These are phyloP conservation scores for Salmo trutta DNA, from an alignment of 2,797 vertebrate species.

Conservation along the genomic window DNA sequence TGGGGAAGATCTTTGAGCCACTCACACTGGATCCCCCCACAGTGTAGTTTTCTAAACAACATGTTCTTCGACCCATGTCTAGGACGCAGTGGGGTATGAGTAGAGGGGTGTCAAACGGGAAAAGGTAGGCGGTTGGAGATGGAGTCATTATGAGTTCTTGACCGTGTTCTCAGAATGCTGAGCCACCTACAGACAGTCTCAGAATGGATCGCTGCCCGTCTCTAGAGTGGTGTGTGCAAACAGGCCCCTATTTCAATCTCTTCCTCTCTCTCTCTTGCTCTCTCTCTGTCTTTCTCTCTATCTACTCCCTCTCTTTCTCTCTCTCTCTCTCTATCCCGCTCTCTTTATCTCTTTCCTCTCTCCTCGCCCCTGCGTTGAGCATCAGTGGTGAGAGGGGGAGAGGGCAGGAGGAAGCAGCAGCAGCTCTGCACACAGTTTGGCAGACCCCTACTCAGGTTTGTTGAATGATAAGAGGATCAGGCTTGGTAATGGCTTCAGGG, in stretches of 20 bases:
- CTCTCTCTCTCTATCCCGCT: slow-evolving; percentile 17
- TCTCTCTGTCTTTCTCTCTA: background rate
- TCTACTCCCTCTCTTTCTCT: slow-evolving; percentile 14
- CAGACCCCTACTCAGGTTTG: slow-evolving; percentile 57
- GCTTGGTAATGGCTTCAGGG: slow-evolving; percentile 75
- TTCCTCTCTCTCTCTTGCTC: background rate
- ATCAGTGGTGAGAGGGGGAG: slow-evolving; percentile 44
- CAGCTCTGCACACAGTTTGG: slow-evolving; percentile 62
- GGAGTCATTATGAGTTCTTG: slow-evolving; percentile 60
- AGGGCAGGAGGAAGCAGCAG: slow-evolving; percentile 43
- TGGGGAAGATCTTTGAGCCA: slow-evolving; percentile 37
- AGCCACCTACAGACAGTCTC: slow-evolving; percentile 66
- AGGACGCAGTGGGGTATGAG: slow-evolving; percentile 38
- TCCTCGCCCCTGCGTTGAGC: slow-evolving; percentile 19
- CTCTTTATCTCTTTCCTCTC: slow-evolving; percentile 39
- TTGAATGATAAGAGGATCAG: slow-evolving; percentile 77
- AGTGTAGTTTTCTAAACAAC: slow-evolving; percentile 57
- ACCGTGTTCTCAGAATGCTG: slow-evolving; percentile 59
- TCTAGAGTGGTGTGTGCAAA: slow-evolving; percentile 68
- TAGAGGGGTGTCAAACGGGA: slow-evolving; percentile 13
- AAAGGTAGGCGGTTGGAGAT: slow-evolving; percentile 46
- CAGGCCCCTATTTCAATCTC: slow-evolving; percentile 41
- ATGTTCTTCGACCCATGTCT: slow-evolving; percentile 33
- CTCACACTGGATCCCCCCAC: slow-evolving; percentile 38
- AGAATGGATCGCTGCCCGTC: slow-evolving; percentile 62